A percentile compares a stretch with the other conserved stretches of the same genome.
Evolutionary conservation across 2,113 vertebrate species (phyloP).

Genomic region (Heliornis fulica): DNA sequence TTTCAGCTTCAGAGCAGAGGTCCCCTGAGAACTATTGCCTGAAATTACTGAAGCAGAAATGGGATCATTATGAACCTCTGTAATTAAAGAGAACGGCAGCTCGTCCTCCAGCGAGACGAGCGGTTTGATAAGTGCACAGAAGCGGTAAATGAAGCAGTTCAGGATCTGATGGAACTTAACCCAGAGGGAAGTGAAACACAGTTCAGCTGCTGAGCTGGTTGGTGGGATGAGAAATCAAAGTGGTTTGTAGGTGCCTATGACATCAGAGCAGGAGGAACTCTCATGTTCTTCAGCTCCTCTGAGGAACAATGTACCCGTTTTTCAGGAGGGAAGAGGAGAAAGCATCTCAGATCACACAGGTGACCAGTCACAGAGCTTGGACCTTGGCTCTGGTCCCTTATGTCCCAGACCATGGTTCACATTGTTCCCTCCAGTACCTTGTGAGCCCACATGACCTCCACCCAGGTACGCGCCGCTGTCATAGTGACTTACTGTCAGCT

Average conservation of each 20-base stretch:
- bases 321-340: not conserved
- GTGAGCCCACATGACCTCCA: not conserved
- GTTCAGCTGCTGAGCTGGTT: not conserved
- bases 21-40: not conserved
- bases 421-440: not conserved
- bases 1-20: not conserved
- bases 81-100: not conserved
- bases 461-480: not conserved
- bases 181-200: not conserved
- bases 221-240: not conserved
- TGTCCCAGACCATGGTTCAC: not conserved
- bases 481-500: not conserved
- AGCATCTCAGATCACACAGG: not conserved
- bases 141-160: not conserved
- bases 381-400: not conserved
- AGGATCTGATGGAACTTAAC: not conserved
- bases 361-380: not conserved
- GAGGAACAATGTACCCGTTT: rapidly evolving
- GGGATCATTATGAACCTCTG: not conserved
- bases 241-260: not conserved
- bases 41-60: not conserved
- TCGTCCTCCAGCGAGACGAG: rapidly evolving
- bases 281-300: not conserved
- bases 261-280: not conserved
- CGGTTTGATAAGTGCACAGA: not conserved